Evolutionary conservation across 2,113 vertebrate species (phyloP), one percentile per base, ranked within the genome.

Genomic region (Tragelaphus imberbis): DNA sequence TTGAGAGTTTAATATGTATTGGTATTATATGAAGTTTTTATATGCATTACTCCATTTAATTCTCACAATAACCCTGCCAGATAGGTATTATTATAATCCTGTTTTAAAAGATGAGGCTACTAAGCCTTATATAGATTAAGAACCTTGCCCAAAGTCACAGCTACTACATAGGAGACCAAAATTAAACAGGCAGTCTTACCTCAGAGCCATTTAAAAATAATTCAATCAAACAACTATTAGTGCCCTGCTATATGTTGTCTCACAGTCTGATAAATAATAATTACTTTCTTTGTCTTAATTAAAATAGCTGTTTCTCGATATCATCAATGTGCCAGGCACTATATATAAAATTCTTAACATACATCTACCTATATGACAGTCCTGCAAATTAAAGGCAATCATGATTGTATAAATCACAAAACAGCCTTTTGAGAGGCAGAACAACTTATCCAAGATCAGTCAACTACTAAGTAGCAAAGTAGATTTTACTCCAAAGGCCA

Each of bases 281-380:
- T 65, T 79, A 80, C 33, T 92, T 88, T 92, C 75, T 94, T 95
- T 95, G 65, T 16, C 11, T 97, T 96, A 84, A 90, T 59, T 92
- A 96, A 97, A 96, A 97, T 4, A 96, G 55, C 30, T 86, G 75
- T n/a, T 84, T 27, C 30, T 71, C 9, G 4, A 91, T 12, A 65
- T 15, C 17, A 86, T 91, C 33, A 81, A 53, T 93, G 87, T 89
- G 13, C 63, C 23, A 92, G 58, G 84, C 33, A 90, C 40, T 90
- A 90, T 15, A 51, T 56, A 90, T 13, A 85, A 94, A 88, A 58
- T 80, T 16, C 6, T 92, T 94, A 56, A 56, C n/a, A 28, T 94
- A 88, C 59, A 19, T 86, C 27, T 88, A 90, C 25, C 40, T 71
- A 89, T 8, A 85, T 85, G 40, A 88, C 17, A 92, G 92, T 56